Evolutionary conservation across 2,888 invertebrate genomes (phyloP), one percentile per base, ranked within the genome.

Genomic region (Lithodes maja): DNA sequence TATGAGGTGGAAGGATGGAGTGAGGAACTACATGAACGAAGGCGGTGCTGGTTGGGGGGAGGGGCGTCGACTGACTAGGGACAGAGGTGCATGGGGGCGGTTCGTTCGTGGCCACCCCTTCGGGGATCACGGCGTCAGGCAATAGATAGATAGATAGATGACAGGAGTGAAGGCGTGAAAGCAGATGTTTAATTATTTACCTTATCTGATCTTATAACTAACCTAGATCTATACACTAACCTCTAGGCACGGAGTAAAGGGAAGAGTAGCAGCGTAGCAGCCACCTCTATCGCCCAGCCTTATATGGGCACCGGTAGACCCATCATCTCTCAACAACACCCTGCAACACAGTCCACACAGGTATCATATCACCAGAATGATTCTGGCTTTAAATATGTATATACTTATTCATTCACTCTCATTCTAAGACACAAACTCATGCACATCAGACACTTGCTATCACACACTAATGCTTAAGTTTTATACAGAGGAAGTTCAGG

Each of bases 241-340:
- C 17, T 0, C 49, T 82, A 90, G 90, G 90, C 90, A 49, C 81
- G 90, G 85, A 90, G 90, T 87, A 90, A 87, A 85, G 83, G 85
- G 7, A 87, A 85, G 69, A 85, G 85, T 68, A 90, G 75, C 82
- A 82, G 17, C 5, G 52, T 12, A 49, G 9, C 77, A 7, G 53
- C 15, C 69, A 68, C 82, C 50, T 82, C 82, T 17, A 54, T 75
- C 12, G 12, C 83, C 1, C 90, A 87, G 78, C 90, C 84, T 52
- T 90, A 90, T 74, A 82, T 90, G 9, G 90, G 90, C n/a, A 90
- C 90, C n/a, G 90, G 90, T 15, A 9, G 90, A 68, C 90, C 90
- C 12, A 87, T 90, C 17, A 68, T 85, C 17, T 74, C 90, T 50
- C 86, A 86, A 33, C 78, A 87, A 52, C 88, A 88, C 74, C 88